Evolutionary conservation across 1,140 invertebrate species (phyloP).

Genomic region (Drosophila neocordata): DNA sequence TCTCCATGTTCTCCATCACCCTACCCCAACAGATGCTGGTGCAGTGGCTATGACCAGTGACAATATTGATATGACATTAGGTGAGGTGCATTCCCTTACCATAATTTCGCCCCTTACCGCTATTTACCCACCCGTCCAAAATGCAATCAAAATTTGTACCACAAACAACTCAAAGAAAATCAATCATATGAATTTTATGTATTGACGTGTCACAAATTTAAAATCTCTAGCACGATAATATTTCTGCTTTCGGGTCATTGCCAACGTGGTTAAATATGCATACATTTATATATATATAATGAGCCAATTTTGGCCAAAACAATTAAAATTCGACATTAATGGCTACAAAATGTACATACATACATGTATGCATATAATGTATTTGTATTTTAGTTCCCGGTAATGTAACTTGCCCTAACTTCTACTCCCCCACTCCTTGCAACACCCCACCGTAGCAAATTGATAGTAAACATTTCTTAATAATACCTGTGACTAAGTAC

Average conservation of each 20-base stretch:
- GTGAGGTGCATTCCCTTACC: constrained; percentile 83
- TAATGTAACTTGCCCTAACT: not conserved
- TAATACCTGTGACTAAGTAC: not conserved
- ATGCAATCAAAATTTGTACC: constrained; percentile 6
- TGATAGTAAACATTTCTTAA: too few relatives aligned
- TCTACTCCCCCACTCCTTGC: not conserved
- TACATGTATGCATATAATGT: not conserved
- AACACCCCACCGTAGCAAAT: not conserved
- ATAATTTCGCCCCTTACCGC: not conserved
- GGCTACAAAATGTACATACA: not conserved
- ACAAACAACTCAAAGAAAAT: constrained; percentile 29
- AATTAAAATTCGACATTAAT: not conserved
- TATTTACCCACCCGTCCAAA: not conserved
- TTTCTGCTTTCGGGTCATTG: constrained; percentile 22
- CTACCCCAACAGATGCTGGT: constrained; percentile 83
- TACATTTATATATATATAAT: not conserved
- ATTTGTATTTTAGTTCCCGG: not conserved
- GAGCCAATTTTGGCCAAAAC: not conserved
- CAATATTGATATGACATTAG: constrained; percentile 92
- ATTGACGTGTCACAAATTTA: constrained; percentile 70
- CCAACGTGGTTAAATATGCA: constrained; percentile 39
- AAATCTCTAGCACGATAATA: constrained; percentile 43
- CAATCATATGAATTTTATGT: constrained; percentile 25
- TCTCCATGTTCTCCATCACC: constrained; percentile 52
- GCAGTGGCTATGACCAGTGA: constrained; percentile 89